Evolutionary conservation across 2,888 invertebrate genomes (phyloP).

Genomic region (Drosophila algonquin): DNA sequence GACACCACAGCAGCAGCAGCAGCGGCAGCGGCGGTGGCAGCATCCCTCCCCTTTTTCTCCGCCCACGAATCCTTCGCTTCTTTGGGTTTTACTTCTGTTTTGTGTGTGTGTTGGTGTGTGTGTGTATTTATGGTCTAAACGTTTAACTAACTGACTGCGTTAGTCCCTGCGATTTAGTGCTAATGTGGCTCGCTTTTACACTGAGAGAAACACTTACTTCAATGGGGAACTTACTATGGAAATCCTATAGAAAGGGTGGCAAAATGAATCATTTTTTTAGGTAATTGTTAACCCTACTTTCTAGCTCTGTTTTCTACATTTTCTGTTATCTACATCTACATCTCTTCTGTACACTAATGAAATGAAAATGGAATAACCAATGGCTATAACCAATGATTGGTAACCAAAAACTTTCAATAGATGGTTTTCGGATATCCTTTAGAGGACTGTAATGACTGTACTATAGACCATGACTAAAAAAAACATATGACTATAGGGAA

Average conservation of each 20-base stretch:
- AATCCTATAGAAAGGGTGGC: neutral
- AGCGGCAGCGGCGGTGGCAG: neutral
- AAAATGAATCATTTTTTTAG: no score
- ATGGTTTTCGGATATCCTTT: no score
- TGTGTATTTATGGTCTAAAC: slow-evolving; percentile 67
- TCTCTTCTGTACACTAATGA: no score
- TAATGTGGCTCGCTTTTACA: slow-evolving; percentile 52
- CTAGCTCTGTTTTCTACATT: no score
- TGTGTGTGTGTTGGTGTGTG: slow-evolving; percentile 5
- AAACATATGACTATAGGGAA: no score
- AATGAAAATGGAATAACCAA: no score
- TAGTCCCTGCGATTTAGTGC: slow-evolving; percentile 75
- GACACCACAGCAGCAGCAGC: slow-evolving; percentile 19
- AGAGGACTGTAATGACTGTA: no score
- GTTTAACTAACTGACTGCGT: slow-evolving; percentile 76
- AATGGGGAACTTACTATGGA: neutral
- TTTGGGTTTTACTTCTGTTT: slow-evolving; percentile 1
- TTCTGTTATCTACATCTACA: no score
- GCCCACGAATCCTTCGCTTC: slow-evolving; percentile 9
- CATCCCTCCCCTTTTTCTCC: slow-evolving; percentile 7
- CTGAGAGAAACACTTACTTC: neutral
- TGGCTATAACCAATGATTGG: no score
- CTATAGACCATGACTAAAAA: no score
- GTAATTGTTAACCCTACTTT: no score
- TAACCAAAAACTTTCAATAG: no score